Conservation (phyloP, 53 echinoderm and acorn worm species). For the Paelopatides confundens region DNA sequence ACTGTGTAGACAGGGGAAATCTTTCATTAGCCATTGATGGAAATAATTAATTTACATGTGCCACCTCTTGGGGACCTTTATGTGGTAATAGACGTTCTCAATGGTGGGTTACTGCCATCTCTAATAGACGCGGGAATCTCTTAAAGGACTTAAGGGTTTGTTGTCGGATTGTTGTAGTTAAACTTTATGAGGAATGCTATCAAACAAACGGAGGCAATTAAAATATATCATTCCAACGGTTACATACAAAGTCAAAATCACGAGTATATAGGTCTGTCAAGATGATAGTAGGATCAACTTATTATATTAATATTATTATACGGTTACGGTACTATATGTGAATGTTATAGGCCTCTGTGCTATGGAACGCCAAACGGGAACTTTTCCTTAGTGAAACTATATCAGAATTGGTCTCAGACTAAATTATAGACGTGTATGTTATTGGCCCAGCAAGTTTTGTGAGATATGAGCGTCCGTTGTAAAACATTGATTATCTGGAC, state of each 20-base stretch:
- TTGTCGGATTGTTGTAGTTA: slow-evolving; percentile 7
- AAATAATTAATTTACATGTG: slow-evolving; percentile 31
- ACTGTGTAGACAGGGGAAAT: slow-evolving; percentile 7
- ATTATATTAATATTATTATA: no score
- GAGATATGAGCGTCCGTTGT: no score
- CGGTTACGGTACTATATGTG: no score
- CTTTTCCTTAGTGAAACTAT: no score
- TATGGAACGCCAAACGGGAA: no score
- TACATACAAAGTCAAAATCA: background rate
- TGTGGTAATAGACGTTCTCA: background rate
- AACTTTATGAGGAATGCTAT: slow-evolving; percentile 32
- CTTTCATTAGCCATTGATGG: slow-evolving; percentile 32
- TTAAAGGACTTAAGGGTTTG: background rate
- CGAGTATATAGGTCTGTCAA: background rate
- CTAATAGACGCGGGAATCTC: slow-evolving; percentile 3
- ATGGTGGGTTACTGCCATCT: background rate
- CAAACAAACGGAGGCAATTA: background rate
- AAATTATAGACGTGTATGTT: no score
- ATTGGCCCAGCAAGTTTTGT: no score
- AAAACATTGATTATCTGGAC: no score
- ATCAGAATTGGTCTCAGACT: no score
- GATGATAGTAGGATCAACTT: background rate
- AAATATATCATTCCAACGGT: background rate
- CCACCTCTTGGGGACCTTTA: slow-evolving; percentile 19
- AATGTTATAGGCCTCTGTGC: no score